Evolutionary conservation across 2,888 invertebrate genomes (phyloP).

Genomic region (Ramazzottius varieornatus): DNA sequence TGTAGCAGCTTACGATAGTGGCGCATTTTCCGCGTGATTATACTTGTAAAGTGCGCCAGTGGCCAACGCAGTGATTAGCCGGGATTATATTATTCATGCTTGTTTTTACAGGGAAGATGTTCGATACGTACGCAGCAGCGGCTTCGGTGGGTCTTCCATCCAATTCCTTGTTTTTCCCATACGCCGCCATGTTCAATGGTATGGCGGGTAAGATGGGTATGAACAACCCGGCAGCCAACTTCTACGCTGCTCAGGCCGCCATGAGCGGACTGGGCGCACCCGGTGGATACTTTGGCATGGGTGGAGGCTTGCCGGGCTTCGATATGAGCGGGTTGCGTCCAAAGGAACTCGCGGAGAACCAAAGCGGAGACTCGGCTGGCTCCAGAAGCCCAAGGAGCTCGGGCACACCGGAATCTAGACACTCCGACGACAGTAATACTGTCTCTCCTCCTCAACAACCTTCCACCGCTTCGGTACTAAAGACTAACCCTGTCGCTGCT

Average conservation of each 20-base stretch:
- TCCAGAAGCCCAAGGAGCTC: neutral
- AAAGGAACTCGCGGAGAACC: neutral
- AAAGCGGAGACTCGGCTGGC: neutral
- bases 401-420: neutral
- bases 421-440: neutral
- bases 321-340: neutral
- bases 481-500: too few species aligned
- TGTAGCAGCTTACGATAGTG: too few species aligned
- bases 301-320: neutral
- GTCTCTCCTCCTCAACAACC: neutral
- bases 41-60: too few species aligned
- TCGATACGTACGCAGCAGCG: neutral
- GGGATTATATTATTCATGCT: too few species aligned
- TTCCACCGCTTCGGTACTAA: too few species aligned
- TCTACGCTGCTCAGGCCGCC: constrained; percentile 2
- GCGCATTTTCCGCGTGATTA: too few species aligned
- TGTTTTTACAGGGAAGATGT: too few species aligned
- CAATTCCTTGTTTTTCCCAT: neutral
- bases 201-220: neutral
- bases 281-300: neutral
- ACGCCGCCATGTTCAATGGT: constrained; percentile 1
- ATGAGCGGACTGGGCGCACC: neutral
- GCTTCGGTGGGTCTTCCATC: neutral
- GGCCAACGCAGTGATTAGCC: too few species aligned
- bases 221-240: neutral